phyloP scores from a whole-genome alignment of 2,797 vertebrate species.

The Astyanax mexicanus region DNA sequence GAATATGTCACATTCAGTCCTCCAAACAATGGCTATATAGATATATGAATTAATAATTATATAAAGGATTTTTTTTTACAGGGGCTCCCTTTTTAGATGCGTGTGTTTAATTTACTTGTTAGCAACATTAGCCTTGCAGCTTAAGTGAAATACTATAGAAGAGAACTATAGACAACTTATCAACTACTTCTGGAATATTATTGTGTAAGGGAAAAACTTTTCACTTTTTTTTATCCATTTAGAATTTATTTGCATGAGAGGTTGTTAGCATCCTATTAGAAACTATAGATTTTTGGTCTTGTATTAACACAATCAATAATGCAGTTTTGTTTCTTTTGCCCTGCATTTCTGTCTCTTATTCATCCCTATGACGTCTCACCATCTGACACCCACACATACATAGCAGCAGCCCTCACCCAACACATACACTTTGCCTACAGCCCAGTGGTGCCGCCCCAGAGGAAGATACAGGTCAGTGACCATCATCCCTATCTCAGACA shows the following conservation, averaged over 20 bases:
- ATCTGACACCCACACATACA: conserved; percentile 42
- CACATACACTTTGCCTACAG: conserved; percentile 29
- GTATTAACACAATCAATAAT: background rate
- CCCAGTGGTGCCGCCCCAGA: conserved; percentile 33
- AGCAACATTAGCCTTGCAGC: too few relatives aligned
- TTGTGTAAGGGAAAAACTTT: too few relatives aligned
- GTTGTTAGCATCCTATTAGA: background rate
- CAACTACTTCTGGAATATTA: too few relatives aligned
- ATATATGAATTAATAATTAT: too few relatives aligned
- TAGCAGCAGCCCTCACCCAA: conserved; percentile 52
- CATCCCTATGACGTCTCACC: conserved; percentile 14
- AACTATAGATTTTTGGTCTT: background rate
- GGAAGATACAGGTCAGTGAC: conserved; percentile 53
- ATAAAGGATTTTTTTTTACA: too few relatives aligned
- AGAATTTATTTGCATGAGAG: background rate
- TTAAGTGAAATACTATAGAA: too few relatives aligned
- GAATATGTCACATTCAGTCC: too few relatives aligned
- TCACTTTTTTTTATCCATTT: too few relatives aligned
- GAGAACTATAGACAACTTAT: too few relatives aligned
- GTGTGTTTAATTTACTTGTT: too few relatives aligned
- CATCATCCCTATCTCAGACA: conserved; percentile 48
- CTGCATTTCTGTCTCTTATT: background rate
- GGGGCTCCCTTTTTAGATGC: too few relatives aligned
- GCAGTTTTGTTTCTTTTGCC: background rate
- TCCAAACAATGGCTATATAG: too few relatives aligned